Evolutionary conservation across 35 echinoderm and acorn worm genomes (phyloP), one percentile per base, ranked within the genome.

Genomic region (Holothuria glaberrima): DNA sequence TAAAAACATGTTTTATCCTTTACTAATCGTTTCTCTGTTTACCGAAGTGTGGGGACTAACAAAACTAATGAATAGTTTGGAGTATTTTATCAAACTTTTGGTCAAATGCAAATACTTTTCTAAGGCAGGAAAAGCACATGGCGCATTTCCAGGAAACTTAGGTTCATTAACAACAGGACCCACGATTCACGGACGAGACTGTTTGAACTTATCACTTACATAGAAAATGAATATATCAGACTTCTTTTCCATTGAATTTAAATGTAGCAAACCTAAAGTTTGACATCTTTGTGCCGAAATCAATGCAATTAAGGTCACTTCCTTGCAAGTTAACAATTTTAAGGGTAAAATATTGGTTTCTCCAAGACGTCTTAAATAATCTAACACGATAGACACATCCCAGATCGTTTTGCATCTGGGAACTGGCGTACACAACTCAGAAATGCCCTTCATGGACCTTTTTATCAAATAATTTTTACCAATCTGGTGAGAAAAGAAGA

Each of bases 111-210:
- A 58, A 54, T 82, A 82, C 36, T 21, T 26, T 30, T 82, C 77
- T 82, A 82, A 82, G 48, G 52, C 48, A 82, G 78, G 22, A 82
- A 27, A 82, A 21, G 32, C 78, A 82, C 78, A 82, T 48, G 48
- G 6, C 22, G 0, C 5, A 82, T 82, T 58, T 22, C 5, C 10
- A 20, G 6, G 6, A 82, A 9, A 54, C 78, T 82, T 82, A 26
- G 36, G 36, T 41, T 4, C 36, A 4, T 41, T 82, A 7, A 82
- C 20, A 22, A 28, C 21, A 26, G 0, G 17, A 5, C 78, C 50
- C 12, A 58, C 52, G 24, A 19, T 82, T 54, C 48, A 32, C 16
- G 78, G 35, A 5, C 17, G 10, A 54, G 78, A 50, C 24, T 82
- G 9, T 58, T 82, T 82, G 36, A 41, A 2, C 36, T 41, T 41